These are phyloP conservation scores for Phocides pigmalion DNA, from an alignment of 1,140 invertebrate genomes.

Conservation along the genomic window DNA sequence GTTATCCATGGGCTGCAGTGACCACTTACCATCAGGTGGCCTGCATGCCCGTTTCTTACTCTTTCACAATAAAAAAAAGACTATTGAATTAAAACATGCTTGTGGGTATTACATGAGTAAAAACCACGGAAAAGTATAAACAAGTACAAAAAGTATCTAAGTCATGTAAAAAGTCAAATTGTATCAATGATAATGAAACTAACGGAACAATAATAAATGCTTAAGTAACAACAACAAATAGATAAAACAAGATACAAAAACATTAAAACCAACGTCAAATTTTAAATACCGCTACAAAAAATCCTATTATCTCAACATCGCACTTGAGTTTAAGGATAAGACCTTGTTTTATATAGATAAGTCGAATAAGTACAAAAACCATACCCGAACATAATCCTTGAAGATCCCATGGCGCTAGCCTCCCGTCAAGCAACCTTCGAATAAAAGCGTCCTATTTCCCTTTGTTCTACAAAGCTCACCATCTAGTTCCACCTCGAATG, in stretches of 20 bases:
- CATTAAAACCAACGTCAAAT: not conserved
- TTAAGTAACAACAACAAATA: not conserved
- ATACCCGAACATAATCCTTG: slow-evolving; percentile 13
- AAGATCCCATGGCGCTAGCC: slow-evolving; percentile 4
- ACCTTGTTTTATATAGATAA: slow-evolving; percentile 8
- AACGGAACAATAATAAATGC: not conserved
- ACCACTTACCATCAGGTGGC: no score
- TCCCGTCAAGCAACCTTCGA: slow-evolving; percentile 8
- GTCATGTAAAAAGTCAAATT: no score
- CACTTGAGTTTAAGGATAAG: not conserved
- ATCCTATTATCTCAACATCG: not conserved
- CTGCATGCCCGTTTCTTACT: no score
- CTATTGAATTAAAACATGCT: no score
- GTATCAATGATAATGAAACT: no score
- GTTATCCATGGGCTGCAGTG: no score
- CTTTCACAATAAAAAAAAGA: no score
- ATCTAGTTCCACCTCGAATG: not conserved
- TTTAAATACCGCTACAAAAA: not conserved
- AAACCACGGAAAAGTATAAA: no score
- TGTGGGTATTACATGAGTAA: no score
- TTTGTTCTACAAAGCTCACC: slow-evolving; percentile 7
- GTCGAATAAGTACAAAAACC: slow-evolving; percentile 4
- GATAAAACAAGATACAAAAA: not conserved
- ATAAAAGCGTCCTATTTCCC: slow-evolving; percentile 4
- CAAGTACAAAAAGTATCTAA: no score